phyloP scores from a whole-genome alignment of 2,797 vertebrate species.

The Bucorvus abyssinicus region DNA sequence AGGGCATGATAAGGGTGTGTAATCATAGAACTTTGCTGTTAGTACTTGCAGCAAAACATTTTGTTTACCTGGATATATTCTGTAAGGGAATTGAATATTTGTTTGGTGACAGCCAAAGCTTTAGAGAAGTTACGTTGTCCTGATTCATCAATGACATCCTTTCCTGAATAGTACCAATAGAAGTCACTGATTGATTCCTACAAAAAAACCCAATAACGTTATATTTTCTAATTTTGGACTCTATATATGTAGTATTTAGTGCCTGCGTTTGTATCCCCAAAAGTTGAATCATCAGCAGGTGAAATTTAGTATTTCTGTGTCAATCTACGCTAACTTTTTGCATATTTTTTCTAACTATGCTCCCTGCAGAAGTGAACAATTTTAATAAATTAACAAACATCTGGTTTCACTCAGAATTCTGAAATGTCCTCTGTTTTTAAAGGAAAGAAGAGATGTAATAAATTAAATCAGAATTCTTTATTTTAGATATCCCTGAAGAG shows the following conservation, averaged over 20 bases:
- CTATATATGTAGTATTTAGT: not conserved
- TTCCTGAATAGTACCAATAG: slow-evolving; percentile 99
- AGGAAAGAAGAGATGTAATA: not conserved
- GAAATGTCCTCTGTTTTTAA: not conserved
- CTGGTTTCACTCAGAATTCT: not conserved
- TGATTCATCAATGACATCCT: slow-evolving; percentile 94
- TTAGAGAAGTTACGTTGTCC: slow-evolving; percentile 98
- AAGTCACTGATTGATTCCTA: slow-evolving; percentile 99
- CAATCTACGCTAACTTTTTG: not conserved
- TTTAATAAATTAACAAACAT: not conserved
- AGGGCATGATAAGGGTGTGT: not conserved
- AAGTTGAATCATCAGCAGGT: not conserved
- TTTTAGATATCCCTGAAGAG: not conserved
- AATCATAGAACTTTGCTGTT: not conserved
- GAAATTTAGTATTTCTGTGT: not conserved
- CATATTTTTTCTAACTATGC: not conserved
- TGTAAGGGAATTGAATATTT: slow-evolving; percentile 99
- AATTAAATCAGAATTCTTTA: not conserved
- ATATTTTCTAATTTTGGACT: not conserved
- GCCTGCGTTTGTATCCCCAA: not conserved
- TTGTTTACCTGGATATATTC: slow-evolving; percentile 95
- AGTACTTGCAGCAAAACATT: not conserved
- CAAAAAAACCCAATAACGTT: not conserved
- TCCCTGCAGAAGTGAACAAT: not conserved
- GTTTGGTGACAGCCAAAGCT: slow-evolving; percentile 94